These are phyloP conservation scores for Dreissena rostriformis DNA, from an alignment of 1,140 invertebrate genomes.

Conservation along the genomic window DNA sequence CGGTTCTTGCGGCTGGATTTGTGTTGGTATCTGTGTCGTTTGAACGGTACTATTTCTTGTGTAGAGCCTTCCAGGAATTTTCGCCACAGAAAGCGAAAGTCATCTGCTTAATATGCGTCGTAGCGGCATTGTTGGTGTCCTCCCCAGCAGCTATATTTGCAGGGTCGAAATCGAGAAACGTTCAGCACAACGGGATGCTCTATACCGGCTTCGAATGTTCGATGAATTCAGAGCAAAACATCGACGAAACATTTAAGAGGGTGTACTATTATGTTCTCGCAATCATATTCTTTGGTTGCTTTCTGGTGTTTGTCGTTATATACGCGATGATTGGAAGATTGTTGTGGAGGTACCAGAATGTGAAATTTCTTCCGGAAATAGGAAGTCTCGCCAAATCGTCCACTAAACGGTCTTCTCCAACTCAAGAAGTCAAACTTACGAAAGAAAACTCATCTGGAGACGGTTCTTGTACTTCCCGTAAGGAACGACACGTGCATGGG, in stretches of 20 bases:
- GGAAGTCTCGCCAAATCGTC: neutral
- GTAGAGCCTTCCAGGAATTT: slow-evolving; percentile 57
- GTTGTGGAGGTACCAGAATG: slow-evolving; percentile 34
- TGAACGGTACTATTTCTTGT: slow-evolving; percentile 71
- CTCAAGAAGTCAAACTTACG: too few relatives aligned
- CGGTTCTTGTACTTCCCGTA: neutral
- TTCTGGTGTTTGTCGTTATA: slow-evolving; percentile 40
- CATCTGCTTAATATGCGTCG: slow-evolving; percentile 53
- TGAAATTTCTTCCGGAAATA: slow-evolving; percentile 14
- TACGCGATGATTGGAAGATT: slow-evolving; percentile 29
- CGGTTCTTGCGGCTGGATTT: slow-evolving; percentile 67
- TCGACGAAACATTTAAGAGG: slow-evolving; percentile 13
- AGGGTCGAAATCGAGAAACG: slow-evolving; percentile 49
- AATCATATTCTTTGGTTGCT: slow-evolving; percentile 44
- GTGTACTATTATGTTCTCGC: slow-evolving; percentile 47
- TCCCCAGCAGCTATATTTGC: slow-evolving; percentile 55
- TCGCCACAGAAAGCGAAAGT: slow-evolving; percentile 60
- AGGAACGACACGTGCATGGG: slow-evolving; percentile 11
- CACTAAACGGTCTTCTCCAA: neutral
- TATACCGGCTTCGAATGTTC: slow-evolving; percentile 47
- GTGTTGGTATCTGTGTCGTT: slow-evolving; percentile 68
- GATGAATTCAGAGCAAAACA: slow-evolving; percentile 38
- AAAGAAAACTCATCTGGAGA: slow-evolving; percentile 11
- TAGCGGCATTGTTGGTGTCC: slow-evolving; percentile 47
- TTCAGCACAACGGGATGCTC: neutral